Evolutionary conservation across 2,113 vertebrate genomes (phyloP).

Genomic region (Cephalopterus ornatus): DNA sequence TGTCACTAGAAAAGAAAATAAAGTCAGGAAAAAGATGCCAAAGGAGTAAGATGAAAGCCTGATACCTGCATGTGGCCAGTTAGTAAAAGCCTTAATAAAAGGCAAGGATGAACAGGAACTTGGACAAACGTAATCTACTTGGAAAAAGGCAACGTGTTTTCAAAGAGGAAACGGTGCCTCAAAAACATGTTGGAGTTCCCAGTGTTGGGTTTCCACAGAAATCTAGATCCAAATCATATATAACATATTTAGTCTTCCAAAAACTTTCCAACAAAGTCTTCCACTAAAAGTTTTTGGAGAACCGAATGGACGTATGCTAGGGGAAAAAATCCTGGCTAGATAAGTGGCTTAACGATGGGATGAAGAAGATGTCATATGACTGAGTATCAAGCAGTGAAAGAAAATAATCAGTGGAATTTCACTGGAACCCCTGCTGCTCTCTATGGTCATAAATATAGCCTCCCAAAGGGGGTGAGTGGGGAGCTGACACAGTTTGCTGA

Average conservation of each 20-base stretch:
- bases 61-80: not conserved
- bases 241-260: not conserved
- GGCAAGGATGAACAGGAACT: not conserved
- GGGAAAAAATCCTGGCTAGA: not conserved
- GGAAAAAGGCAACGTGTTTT: not conserved
- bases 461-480: not conserved
- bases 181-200: not conserved
- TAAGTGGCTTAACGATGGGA: not conserved
- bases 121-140: not conserved
- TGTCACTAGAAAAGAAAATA: not conserved
- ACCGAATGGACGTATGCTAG: not conserved
- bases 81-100: not conserved
- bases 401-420: constrained; percentile 7
- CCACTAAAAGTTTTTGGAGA: not conserved
- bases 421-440: not conserved
- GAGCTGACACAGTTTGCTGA: constrained; percentile 26
- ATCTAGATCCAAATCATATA: not conserved
- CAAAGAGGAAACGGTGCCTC: not conserved
- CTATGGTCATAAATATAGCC: not conserved
- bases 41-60: not conserved
- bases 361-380: not conserved
- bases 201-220: not conserved
- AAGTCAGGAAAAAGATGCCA: not conserved
- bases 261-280: not conserved
- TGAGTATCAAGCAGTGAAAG: not conserved